Evolutionary conservation across 2,888 invertebrate genomes (phyloP).

Genomic region (Periphyllus acericola): DNA sequence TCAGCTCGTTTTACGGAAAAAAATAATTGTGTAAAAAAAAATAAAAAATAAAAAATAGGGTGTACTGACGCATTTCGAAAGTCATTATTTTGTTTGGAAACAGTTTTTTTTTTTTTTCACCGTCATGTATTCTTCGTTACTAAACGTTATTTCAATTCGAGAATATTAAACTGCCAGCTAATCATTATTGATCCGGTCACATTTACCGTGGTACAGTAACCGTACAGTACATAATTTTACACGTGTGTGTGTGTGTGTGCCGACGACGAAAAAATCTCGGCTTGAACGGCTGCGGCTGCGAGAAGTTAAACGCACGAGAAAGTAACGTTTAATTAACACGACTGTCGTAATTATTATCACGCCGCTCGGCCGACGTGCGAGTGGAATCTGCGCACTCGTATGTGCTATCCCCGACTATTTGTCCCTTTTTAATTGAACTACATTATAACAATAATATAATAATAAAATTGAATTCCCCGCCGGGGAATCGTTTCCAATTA

Average conservation of each 20-base stretch:
- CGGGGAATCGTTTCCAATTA: slow-evolving; percentile 40
- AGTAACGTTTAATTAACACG: background rate
- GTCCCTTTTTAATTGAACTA: slow-evolving; percentile 51
- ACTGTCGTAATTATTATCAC: slow-evolving; percentile 1
- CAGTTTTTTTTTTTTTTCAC: background rate
- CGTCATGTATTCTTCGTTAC: background rate
- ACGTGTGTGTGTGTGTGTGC: background rate
- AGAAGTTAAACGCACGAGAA: background rate
- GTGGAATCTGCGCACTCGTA: background rate
- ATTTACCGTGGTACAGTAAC: no score
- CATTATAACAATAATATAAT: background rate
- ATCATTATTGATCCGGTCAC: background rate
- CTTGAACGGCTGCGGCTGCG: background rate
- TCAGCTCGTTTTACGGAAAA: background rate
- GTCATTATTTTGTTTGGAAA: slow-evolving; percentile 1
- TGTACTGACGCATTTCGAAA: background rate
- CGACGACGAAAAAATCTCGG: background rate
- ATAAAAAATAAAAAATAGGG: background rate
- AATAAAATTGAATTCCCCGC: slow-evolving; percentile 38
- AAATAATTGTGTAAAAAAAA: background rate
- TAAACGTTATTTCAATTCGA: background rate
- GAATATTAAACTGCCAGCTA: background rate
- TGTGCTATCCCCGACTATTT: background rate
- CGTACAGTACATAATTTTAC: no score
- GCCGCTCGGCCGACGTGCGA: background rate